A percentile compares a stretch with the other conserved stretches of the same genome.
Evolutionary conservation across 2,113 vertebrate genomes (phyloP).

Genomic region (Varanus salvator): DNA sequence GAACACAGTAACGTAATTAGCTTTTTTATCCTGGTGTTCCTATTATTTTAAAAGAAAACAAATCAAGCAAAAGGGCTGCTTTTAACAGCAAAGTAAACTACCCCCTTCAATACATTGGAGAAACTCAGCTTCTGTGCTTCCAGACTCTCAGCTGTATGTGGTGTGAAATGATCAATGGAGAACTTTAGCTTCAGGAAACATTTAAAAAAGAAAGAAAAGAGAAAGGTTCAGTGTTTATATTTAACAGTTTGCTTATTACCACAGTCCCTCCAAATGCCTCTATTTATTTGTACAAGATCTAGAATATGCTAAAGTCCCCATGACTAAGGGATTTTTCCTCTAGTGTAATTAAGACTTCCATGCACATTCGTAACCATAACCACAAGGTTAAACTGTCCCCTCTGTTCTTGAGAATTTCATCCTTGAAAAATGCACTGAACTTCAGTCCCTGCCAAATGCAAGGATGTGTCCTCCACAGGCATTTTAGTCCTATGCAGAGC

Average conservation of each 20-base stretch:
- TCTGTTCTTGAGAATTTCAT: slow-evolving; percentile 76
- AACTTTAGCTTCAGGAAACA: slow-evolving; percentile 54
- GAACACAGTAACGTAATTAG: slow-evolving; percentile 59
- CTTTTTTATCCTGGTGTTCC: slow-evolving; percentile 48
- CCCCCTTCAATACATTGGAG: slow-evolving; percentile 46
- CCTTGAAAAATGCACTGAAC: slow-evolving; percentile 76
- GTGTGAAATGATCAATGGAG: slow-evolving; percentile 41
- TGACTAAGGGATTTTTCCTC: slow-evolving; percentile 75
- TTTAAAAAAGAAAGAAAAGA: slow-evolving; percentile 30
- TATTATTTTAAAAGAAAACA: slow-evolving; percentile 52
- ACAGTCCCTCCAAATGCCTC: slow-evolving; percentile 56
- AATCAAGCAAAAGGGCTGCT: slow-evolving; percentile 38
- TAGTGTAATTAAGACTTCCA: slow-evolving; percentile 72
- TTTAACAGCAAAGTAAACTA: slow-evolving; percentile 42
- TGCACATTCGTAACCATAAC: slow-evolving; percentile 75
- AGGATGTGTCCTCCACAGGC: slow-evolving; percentile 65
- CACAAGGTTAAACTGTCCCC: slow-evolving; percentile 79
- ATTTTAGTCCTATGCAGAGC: slow-evolving; percentile 67
- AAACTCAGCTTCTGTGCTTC: slow-evolving; percentile 47
- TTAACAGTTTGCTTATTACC: slow-evolving; percentile 65
- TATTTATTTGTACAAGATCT: slow-evolving; percentile 63
- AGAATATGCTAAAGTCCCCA: slow-evolving; percentile 56
- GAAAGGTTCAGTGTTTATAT: slow-evolving; percentile 60
- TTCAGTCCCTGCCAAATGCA: slow-evolving; percentile 64
- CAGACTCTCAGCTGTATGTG: slow-evolving; percentile 28